Evolutionary conservation across 2,888 invertebrate genomes (phyloP), one percentile per base, ranked within the genome.

Genomic region (Drymonia ruficornis): DNA sequence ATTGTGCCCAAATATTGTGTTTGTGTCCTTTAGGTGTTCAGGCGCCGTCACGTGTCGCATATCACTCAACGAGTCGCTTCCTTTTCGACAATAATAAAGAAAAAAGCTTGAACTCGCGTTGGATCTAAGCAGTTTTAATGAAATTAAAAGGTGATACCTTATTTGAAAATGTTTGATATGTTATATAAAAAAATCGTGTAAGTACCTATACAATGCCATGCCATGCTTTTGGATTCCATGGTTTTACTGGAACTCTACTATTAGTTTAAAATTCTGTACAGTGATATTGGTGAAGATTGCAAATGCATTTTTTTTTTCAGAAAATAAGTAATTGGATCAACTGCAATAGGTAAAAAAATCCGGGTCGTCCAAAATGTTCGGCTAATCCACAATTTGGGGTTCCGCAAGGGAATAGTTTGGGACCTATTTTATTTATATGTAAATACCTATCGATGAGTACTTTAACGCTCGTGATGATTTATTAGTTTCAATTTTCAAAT

Each of bases 61-160:
- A 89, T 92, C 91, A 91, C 87, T 91, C 91, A 88, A 67, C 91
- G 75, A 70, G 78, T 70, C 80, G 87, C 87, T 91, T 89, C 90
- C 90, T 89, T 89, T 89, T 86, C 84, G 86, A 89, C 88, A 88
- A 85, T 87, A 84, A 85, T 85, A 84, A 83, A 84, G 80, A 79
- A 83, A 84, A 85, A 80, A 76, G 63, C 66, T 70, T 67, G 69
- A 67, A 63, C 15, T 18, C 72, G 67, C 65, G 49, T 67, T 56
- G 62, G 64, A 77, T 75, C 67, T 72, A 63, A 72, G 67, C 63
- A 63, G 70, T 70, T 76, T 74, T 62, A 69, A 70, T 80, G 67
- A 76, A 81, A 81, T 81, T 74, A 72, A 74, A 74, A 78, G 72
- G 73, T 80, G 72, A 74, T 74, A 76, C 51, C 57, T 61, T 15